Evolutionary conservation across 2,888 invertebrate species (phyloP), one percentile per base, ranked within the genome.

Genomic region (Drosophila limbata): DNA sequence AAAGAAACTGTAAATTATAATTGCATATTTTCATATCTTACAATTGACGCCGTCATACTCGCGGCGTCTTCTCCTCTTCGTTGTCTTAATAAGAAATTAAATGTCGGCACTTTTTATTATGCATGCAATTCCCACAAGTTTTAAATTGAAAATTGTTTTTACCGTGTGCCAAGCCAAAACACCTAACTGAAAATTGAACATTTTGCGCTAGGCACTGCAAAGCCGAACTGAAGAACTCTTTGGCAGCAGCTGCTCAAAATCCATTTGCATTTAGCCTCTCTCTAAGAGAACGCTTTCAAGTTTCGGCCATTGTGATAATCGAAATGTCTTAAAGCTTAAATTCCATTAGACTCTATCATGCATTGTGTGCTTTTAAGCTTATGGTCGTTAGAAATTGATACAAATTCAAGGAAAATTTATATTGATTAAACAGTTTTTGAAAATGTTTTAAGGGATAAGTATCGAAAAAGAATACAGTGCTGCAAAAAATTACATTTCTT

Each of bases 11-110:
- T 89, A 90, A 90, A 90, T 90, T 90, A 90, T 91, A 91, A 91
- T 91, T 91, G 91, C 91, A 91, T 90, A 91, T 90, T 90, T 91
- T 77, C 91, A 90, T 91, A 91, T 89, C 81, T 90, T 90, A 91
- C 90, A 91, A 91, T 91, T 91, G 89, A 82, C 81, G 84, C 67
- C 72, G 64, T 72, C 84, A 73, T 55, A 69, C 52, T 69, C 62
- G 77, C 59, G 60, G 69, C 35, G 21, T 57, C 57, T 52, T 47
- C 56, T 40, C 17, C 25, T 42, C 19, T 8, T 44, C 19, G 17
- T 51, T 25, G 35, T 50, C 69, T 85, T 86, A 88, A 90, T 86
- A 72, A 75, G 79, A 81, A 86, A 79, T 84, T 84, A 83, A 87
- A 79, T 74, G 80, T 73, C 69, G 44, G 69, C 69, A 65, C 65